Conservation (phyloP, 2,113 vertebrate genomes). For the Hipposideros armiger region DNA sequence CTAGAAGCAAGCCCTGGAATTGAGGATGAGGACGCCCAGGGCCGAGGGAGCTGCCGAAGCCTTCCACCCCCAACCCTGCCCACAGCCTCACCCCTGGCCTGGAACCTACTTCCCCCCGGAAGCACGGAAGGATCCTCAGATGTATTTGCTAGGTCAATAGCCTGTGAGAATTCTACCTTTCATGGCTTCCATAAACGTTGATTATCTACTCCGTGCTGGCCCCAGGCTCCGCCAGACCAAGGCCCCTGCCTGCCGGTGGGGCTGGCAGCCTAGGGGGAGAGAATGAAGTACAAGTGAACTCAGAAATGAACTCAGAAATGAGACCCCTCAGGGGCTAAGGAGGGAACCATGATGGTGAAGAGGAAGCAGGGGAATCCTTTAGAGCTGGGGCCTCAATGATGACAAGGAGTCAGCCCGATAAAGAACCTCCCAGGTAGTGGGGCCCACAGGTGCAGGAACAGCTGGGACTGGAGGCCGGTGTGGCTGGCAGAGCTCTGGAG, state of each 20-base stretch:
- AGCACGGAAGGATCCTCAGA: too few relatives aligned
- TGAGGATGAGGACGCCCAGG: not conserved
- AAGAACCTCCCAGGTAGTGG: not conserved
- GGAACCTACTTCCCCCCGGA: accelerated
- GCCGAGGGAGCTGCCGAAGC: accelerated
- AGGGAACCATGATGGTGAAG: accelerated
- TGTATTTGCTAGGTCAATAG: not conserved
- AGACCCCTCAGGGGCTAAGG: not conserved
- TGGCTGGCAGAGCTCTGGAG: not conserved
- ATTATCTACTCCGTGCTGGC: not conserved
- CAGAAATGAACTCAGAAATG: not conserved
- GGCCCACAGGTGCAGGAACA: not conserved
- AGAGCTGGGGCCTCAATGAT: not conserved
- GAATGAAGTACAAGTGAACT: too few relatives aligned
- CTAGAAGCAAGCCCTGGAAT: not conserved
- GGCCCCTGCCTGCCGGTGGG: not conserved
- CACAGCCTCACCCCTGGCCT: not conserved
- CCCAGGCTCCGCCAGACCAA: not conserved
- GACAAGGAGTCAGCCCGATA: not conserved
- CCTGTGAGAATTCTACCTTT: accelerated
- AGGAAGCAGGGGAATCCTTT: too few relatives aligned
- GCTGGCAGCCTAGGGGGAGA: accelerated
- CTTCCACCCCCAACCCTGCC: not conserved
- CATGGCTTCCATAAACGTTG: accelerated
- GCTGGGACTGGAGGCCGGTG: not conserved